phyloP scores from a whole-genome alignment of 2,888 invertebrate species.

The Pterobdella sp. region DNA sequence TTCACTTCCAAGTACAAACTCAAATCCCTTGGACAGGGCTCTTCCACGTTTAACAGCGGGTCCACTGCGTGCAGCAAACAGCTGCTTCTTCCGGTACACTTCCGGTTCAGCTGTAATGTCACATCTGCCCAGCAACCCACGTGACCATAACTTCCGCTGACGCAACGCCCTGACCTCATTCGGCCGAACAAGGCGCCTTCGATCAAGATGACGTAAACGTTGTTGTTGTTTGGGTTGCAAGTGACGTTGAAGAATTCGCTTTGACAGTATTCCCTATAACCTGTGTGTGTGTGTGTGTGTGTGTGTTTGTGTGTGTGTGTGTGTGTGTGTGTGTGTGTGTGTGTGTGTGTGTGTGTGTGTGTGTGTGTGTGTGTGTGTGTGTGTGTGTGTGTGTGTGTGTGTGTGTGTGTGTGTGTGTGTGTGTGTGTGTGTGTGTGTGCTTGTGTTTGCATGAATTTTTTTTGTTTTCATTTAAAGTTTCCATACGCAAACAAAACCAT shows the following conservation, averaged over 20 bases:
- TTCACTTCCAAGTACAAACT: slow-evolving; percentile 35
- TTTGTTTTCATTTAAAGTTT: too few species aligned
- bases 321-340: slow-evolving; percentile 10
- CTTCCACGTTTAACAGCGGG: slow-evolving; percentile 31
- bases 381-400: neutral
- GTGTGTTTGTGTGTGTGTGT: neutral
- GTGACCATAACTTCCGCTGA: slow-evolving; percentile 34
- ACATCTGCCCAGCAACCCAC: slow-evolving; percentile 36
- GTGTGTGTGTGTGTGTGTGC: slow-evolving; percentile 17
- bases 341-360: neutral
- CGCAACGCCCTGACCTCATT: slow-evolving; percentile 35
- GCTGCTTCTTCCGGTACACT: slow-evolving; percentile 31
- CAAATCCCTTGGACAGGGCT: slow-evolving; percentile 36
- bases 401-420: neutral
- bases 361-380: neutral
- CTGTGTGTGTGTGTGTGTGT: neutral
- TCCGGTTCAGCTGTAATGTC: slow-evolving; percentile 33
- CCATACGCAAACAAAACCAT: too few species aligned
- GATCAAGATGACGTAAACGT: slow-evolving; percentile 33
- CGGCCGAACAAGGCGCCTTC: slow-evolving; percentile 34
- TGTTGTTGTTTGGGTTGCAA: slow-evolving; percentile 18
- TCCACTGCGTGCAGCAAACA: slow-evolving; percentile 35
- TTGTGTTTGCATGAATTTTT: neutral
- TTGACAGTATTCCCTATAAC: slow-evolving; percentile 29
- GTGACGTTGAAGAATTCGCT: slow-evolving; percentile 31